Percentiles rank a stretch among this genome's conserved stretches.
Conservation (phyloP, 2,797 vertebrate species). For the Pseudomugil tenellus region DNA sequence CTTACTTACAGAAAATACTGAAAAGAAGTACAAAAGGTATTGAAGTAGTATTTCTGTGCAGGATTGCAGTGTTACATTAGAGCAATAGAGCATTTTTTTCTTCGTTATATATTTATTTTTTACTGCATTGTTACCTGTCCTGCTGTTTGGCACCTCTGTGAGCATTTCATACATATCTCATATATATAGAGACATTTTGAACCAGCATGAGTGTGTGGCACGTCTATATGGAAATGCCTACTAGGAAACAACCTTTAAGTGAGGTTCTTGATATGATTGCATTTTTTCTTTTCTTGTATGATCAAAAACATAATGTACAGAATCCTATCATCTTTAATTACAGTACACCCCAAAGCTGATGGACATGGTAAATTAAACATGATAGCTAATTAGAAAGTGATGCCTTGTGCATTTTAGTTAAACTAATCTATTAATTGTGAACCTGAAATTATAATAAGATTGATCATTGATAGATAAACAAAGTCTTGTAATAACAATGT, state of each 20-base stretch:
- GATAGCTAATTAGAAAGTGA: too few relatives aligned
- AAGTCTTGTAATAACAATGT: not conserved
- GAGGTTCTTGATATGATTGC: too few relatives aligned
- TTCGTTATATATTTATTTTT: not conserved
- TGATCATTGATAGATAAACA: not conserved
- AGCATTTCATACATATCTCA: not conserved
- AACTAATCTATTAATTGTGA: not conserved
- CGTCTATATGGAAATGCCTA: too few relatives aligned
- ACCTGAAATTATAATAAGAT: not conserved
- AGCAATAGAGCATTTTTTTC: too few relatives aligned
- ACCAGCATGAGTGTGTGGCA: not conserved
- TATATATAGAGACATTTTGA: not conserved
- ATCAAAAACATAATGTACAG: not conserved
- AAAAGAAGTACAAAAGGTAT: not conserved
- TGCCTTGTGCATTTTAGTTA: not conserved
- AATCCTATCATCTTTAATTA: not conserved
- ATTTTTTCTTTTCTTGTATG: not conserved
- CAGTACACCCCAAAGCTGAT: not conserved
- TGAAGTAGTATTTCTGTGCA: not conserved
- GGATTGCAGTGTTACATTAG: not conserved
- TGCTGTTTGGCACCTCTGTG: not conserved
- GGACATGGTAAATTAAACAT: not conserved
- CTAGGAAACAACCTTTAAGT: too few relatives aligned
- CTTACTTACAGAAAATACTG: not conserved
- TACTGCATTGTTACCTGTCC: not conserved